A percentile compares a stretch with the other conserved stretches of the same genome.
Conservation (phyloP, 2,888 invertebrate species). For the Abrostola tripartita region DNA sequence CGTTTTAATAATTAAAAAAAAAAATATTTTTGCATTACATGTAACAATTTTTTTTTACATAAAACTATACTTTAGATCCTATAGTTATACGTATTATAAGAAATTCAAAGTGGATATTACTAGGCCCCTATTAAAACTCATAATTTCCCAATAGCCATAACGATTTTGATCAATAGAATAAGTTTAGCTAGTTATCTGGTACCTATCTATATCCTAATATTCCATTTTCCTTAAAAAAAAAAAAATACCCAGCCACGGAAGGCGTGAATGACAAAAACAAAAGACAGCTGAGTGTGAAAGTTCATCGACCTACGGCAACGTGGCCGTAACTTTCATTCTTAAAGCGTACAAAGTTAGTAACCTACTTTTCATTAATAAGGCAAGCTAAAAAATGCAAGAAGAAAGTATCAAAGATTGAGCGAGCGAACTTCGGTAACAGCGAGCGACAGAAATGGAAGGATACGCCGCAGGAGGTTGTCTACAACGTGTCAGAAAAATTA, state of each 20-base stretch:
- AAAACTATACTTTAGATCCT: too few species aligned
- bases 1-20: too few species aligned
- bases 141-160: too few species aligned
- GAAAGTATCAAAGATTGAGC: constrained; percentile 89
- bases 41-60: too few species aligned
- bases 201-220: too few species aligned
- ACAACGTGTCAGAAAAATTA: not conserved
- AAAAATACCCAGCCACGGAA: constrained; percentile 35
- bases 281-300: constrained; percentile 81
- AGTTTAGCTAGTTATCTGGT: too few species aligned
- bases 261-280: constrained; percentile 78
- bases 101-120: too few species aligned
- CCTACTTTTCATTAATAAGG: constrained; percentile 89
- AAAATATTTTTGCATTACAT: too few species aligned
- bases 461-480: constrained; percentile 34
- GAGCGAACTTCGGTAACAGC: constrained; percentile 83
- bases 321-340: constrained; percentile 88
- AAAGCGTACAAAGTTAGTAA: constrained; percentile 87
- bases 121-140: too few species aligned
- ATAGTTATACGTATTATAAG: too few species aligned
- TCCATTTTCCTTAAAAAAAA: not conserved
- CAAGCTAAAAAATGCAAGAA: constrained; percentile 88
- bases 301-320: constrained; percentile 87
- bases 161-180: too few species aligned
- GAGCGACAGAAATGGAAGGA: constrained; percentile 68